Conservation (phyloP, 2,113 vertebrate genomes). For the Lophotis ruficrista region DNA sequence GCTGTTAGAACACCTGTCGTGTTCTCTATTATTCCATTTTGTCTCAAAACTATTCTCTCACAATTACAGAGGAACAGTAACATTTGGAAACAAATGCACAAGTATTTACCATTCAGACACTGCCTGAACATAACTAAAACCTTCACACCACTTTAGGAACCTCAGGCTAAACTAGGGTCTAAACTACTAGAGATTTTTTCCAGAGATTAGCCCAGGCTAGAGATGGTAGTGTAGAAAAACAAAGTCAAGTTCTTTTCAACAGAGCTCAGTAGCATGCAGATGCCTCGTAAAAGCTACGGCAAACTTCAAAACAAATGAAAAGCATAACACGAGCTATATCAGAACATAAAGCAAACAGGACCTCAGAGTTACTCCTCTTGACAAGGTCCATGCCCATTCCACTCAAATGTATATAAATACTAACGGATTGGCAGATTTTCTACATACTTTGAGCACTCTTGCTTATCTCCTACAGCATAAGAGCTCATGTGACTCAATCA, state of each 20-base stretch:
- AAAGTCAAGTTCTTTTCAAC: neutral
- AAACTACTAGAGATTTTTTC: neutral
- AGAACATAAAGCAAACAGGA: neutral
- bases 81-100: neutral
- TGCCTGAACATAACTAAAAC: neutral
- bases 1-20: neutral
- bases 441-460: neutral
- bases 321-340: fast-evolving
- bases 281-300: neutral
- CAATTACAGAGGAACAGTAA: neutral
- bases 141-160: neutral
- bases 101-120: neutral
- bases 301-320: neutral
- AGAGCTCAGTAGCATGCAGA: neutral
- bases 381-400: fast-evolving
- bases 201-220: neutral
- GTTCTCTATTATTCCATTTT: neutral
- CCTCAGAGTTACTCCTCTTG: neutral
- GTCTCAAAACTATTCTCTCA: neutral
- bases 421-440: neutral
- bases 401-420: neutral
- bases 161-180: neutral
- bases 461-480: neutral
- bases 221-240: neutral
- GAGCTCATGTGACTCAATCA: neutral